These are phyloP conservation scores for Porites australiensis DNA, from an alignment of 64 coral and sea anemone species.

Conservation along the genomic window DNA sequence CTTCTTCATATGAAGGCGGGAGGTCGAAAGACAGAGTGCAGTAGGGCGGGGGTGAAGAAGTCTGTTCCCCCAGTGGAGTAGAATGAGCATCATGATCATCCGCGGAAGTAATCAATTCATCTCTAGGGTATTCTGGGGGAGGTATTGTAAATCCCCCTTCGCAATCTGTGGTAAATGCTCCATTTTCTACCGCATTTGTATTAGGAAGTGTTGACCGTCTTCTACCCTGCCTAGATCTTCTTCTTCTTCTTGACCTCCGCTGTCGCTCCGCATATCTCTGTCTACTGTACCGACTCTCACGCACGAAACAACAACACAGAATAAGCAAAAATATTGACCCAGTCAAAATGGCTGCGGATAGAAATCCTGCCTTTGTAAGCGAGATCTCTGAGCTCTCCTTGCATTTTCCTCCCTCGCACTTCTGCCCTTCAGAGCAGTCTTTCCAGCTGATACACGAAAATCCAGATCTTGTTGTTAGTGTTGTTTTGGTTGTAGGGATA, in stretches of 20 bases:
- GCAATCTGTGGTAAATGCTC: not conserved
- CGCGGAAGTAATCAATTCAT: not conserved
- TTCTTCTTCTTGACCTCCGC: constrained; percentile 25
- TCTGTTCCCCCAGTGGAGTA: not conserved
- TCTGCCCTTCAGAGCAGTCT: not conserved
- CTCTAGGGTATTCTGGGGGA: constrained; percentile 15
- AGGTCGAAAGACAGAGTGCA: constrained; percentile 24
- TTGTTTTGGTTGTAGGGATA: not conserved
- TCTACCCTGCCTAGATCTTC: not conserved
- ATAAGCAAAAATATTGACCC: constrained; percentile 55
- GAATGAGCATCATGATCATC: not conserved
- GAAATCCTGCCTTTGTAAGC: constrained; percentile 57
- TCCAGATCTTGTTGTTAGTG: not conserved
- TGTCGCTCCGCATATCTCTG: constrained; percentile 46
- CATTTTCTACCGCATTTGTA: constrained; percentile 5
- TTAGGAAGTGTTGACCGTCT: not conserved
- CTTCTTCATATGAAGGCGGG: constrained; percentile 31
- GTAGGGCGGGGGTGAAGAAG: constrained; percentile 14
- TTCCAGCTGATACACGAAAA: not conserved
- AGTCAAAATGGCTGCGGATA: constrained; percentile 68
- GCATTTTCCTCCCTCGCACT: constrained; percentile 1
- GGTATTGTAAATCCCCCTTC: not conserved
- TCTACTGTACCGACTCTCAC: constrained; percentile 49
- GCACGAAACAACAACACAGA: constrained; percentile 66
- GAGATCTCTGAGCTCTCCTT: not conserved